Conservation (phyloP, 2,113 vertebrate species). For the Mormoops blainvillei region DNA sequence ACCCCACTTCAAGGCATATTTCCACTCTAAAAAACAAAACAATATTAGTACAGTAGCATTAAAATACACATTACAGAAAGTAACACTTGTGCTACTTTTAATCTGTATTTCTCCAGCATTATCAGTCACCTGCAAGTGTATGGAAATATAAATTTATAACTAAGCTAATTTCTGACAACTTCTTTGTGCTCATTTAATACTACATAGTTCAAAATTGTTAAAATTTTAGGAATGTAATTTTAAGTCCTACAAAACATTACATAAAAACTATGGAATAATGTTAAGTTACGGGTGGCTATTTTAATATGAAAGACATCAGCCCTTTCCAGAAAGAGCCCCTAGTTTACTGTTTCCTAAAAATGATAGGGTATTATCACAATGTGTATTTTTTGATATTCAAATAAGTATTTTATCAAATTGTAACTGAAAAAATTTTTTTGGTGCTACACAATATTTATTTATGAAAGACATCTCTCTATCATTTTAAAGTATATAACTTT, state of each 20-base stretch:
- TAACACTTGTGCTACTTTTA: background rate
- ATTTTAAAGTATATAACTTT: background rate
- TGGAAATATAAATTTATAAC: background rate
- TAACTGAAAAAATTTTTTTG: no score
- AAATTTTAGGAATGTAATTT: background rate
- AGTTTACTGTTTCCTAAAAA: background rate
- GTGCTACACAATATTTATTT: background rate
- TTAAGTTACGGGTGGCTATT: background rate
- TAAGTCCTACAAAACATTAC: background rate
- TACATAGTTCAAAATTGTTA: background rate
- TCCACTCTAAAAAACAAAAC: slow-evolving; percentile 70
- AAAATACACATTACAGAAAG: background rate
- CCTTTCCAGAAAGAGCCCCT: background rate
- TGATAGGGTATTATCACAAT: background rate
- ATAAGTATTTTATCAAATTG: no score
- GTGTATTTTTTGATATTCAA: background rate
- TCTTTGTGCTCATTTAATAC: background rate
- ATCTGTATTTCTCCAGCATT: background rate
- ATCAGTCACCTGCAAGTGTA: background rate
- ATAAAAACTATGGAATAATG: background rate
- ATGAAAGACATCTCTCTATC: background rate
- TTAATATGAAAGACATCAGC: background rate
- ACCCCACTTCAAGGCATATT: slow-evolving; percentile 93
- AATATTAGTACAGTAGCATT: background rate
- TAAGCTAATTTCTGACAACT: background rate